Evolutionary conservation across 2,797 vertebrate species (phyloP), one percentile per base, ranked within the genome.

Genomic region (Acanthis flammea): DNA sequence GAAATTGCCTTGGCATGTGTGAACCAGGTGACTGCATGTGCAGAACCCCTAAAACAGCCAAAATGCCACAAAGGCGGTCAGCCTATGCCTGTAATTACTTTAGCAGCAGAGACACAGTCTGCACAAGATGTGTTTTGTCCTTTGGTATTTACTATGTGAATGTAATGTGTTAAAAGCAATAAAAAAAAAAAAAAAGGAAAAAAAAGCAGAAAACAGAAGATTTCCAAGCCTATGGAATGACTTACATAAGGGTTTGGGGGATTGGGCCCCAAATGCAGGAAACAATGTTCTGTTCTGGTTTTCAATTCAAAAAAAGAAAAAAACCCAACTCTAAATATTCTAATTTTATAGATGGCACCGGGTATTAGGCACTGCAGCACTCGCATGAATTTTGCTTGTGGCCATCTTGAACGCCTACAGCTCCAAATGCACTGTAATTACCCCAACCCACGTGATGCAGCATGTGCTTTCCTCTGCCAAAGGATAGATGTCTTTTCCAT

Each of bases 381-480:
- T 96, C 95, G 90, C 94, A 96, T 60, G 58, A 90, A 74, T 97
- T 95, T 94, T 97, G 88, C 63, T 92, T 97, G 96, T 95, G 97
- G 95, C 96, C 94, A 91, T 92, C 90, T 94, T 84, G 54, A 92
- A 95, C 19, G 70, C 94, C 97, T 96, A 76, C 97, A 96, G 95
- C 94, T 97, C 95, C 80, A 86, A 88, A 96, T 77, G 91, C n/a
- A 9, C 93, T 94, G 79, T 96, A 97, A 97, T 98, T 97, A 97
- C 94, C 94, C 89, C 87, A 86, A 50, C 91, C 96, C 96, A 96
- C 86, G 96, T 97, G 97, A 96, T 97, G 91, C 50, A 87, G 94
- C 86, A 14, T 96, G 91, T 94, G 94, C 90, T 95, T 97, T 86
- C 94, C 93, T 83, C 95, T 96, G 95, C 95, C 81, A 76, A 42